Base-by-base conservation (phyloP, 2,888 invertebrate genomes). In the Nemotelus pantherinus region DNA sequence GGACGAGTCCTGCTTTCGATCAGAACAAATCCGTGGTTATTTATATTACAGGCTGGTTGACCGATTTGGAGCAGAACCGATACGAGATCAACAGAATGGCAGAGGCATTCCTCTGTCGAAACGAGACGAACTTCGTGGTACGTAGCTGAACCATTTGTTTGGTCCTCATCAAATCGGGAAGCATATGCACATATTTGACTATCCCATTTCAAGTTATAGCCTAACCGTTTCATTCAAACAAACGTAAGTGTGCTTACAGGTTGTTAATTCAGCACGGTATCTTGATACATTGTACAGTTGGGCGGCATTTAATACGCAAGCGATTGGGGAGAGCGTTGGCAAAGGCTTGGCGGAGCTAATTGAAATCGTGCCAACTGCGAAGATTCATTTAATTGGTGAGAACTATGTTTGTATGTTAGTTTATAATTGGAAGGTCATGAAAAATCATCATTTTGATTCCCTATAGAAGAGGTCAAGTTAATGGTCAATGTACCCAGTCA, bases 231-330 rank as follows among this genome's bases (percentile, higher is more conserved):
- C 9, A n/a, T n/a, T 6, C 3, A 10, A 9, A 3, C 9, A 3
- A 10, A 39, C n/a, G 39, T 4, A 64, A 72, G 4, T 5, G 5
- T 45, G 10, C 68, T 79, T 3, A n/a, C 57, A 87, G 86, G 86
- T 83, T 3, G 79, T 86, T 55, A 87, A 86, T 80, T 83, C 82
- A 2, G 85, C 84, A 10, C 80, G 81, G 2, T 85, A 82, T 57
- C 83, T 86, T 44, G 84, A 86, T 63, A 86, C 86, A 4, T 80
- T 86, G 3, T 86, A 86, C 79, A 83, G 84, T 2, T 86, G 86
- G 86, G 85, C 86, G 0, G 86, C 86, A 2, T 81, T 86, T n/a
- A 86, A 86, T 78, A 86, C 86, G 9, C 85, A 86, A 78, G 85
- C 82, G 63, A 84, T 87, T 76, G 87, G 87, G 2, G 80, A 81